These are phyloP conservation scores for Cottoperca gobio DNA, from an alignment of 2,797 vertebrate species.

Conservation along the genomic window DNA sequence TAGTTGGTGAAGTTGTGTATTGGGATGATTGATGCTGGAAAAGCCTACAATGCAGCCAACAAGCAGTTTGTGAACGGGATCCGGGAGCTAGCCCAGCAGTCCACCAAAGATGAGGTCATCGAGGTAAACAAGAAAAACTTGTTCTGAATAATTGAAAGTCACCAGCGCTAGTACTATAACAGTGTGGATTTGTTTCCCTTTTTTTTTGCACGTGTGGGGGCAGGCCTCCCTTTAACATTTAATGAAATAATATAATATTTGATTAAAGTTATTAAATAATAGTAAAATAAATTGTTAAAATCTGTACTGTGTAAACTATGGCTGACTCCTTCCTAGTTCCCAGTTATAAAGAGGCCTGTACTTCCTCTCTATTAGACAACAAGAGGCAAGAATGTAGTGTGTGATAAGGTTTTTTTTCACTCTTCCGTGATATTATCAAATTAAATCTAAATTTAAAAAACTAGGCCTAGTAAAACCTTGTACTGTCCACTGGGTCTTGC, in stretches of 20 bases:
- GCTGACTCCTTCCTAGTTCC: not conserved
- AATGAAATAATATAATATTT: not conserved
- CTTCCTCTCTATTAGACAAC: conserved; percentile 12
- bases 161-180: not conserved
- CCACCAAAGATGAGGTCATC: conserved; percentile 92
- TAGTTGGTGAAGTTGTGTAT: conserved; percentile 98
- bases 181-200: not conserved
- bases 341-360: not conserved
- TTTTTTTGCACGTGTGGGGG: not conserved
- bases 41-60: conserved; percentile 96
- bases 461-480: conserved; percentile 3
- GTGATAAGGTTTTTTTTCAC: too few relatives aligned
- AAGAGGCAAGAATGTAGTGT: too few relatives aligned
- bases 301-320: not conserved
- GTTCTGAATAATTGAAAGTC: conserved; percentile 2
- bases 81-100: conserved; percentile 95
- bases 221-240: not conserved
- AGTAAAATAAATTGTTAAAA: conserved; percentile 3
- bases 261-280: not conserved
- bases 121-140: conserved; percentile 86
- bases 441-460: not conserved
- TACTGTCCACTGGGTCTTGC: conserved; percentile 27
- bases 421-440: conserved; percentile 6
- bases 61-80: conserved; percentile 97
- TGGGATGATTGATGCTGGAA: conserved; percentile 97